Percentiles rank a stretch among this genome's conserved stretches.
Conservation (phyloP, 1,140 invertebrate species). For the Sipha flava region DNA sequence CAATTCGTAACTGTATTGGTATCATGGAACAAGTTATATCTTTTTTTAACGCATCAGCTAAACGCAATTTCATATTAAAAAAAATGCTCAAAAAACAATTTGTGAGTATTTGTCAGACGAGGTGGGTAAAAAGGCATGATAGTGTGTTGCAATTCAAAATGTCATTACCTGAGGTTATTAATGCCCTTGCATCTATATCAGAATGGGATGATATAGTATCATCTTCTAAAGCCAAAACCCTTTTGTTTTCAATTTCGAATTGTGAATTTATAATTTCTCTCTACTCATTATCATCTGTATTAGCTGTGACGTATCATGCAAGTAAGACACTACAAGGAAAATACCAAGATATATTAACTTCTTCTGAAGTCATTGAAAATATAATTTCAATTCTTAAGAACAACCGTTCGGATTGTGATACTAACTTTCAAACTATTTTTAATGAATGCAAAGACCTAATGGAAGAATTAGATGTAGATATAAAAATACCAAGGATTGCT, state of each 20-base stretch:
- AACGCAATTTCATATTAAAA: slow-evolving; percentile 1
- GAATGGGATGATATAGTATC: neutral
- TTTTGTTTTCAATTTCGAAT: neutral
- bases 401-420: neutral
- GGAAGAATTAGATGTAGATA: neutral
- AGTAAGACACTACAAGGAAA: neutral
- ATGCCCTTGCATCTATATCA: neutral
- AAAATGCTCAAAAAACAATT: neutral
- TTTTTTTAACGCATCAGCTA: neutral
- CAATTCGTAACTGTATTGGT: neutral
- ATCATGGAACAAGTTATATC: neutral
- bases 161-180: neutral
- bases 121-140: neutral
- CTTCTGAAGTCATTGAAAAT: neutral
- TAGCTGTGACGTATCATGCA: neutral
- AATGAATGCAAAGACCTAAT: neutral
- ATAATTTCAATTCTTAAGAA: neutral
- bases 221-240: neutral
- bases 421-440: neutral
- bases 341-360: neutral
- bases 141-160: neutral
- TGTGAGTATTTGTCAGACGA: neutral
- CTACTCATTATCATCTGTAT: neutral
- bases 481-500: neutral
- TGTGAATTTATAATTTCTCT: neutral